These are phyloP conservation scores for Euura lappo DNA, from an alignment of 1,140 invertebrate genomes.

Conservation along the genomic window DNA sequence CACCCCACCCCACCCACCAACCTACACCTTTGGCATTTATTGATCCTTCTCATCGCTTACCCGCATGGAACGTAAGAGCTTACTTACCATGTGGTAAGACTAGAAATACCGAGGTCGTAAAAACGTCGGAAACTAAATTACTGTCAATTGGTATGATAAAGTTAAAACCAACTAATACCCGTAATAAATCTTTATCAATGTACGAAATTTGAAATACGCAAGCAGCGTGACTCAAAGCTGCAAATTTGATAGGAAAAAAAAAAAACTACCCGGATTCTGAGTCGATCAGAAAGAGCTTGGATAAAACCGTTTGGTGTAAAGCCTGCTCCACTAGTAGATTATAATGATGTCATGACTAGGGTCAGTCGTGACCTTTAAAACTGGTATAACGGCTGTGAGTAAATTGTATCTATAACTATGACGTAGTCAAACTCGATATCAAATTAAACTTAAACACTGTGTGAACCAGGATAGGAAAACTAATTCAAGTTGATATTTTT, in stretches of 20 bases:
- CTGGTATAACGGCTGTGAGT: not conserved
- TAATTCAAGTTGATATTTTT: not conserved
- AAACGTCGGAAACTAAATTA: not conserved
- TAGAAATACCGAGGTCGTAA: not conserved
- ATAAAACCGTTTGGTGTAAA: too few species aligned
- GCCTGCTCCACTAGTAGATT: not conserved
- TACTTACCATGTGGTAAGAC: not conserved
- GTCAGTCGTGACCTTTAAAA: not conserved
- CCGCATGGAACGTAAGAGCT: not conserved
- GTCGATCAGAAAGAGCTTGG: too few species aligned
- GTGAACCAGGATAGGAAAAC: not conserved
- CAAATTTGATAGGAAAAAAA: too few species aligned
- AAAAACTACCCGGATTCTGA: too few species aligned
- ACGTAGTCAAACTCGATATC: not conserved
- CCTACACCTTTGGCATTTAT: slow-evolving; percentile 28
- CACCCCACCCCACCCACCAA: slow-evolving; percentile 33
- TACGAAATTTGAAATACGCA: too few species aligned
- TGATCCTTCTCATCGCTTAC: slow-evolving; percentile 31
- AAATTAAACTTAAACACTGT: not conserved
- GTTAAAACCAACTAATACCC: not conserved
- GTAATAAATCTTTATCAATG: too few species aligned
- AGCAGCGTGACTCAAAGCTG: too few species aligned
- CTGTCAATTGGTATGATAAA: not conserved
- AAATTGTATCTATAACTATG: not conserved
- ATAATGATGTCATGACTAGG: not conserved